Conservation (phyloP, 2,113 vertebrate species). For the Lophius piscatorius region DNA sequence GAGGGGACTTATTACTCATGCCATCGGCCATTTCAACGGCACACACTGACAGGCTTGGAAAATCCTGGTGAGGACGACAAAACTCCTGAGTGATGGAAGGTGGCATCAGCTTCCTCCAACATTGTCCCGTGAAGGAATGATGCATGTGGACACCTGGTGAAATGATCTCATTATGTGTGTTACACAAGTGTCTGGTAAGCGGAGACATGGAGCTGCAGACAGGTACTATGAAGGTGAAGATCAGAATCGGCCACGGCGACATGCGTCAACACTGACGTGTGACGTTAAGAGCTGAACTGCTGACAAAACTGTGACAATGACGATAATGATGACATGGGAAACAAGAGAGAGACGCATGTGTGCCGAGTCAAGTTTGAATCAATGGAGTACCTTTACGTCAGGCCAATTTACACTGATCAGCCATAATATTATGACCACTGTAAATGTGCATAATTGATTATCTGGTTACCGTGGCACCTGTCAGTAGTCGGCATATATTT, state of each 20-base stretch:
- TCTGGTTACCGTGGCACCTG: too few relatives aligned
- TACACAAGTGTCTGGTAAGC: not conserved
- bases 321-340: too few relatives aligned
- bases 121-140: constrained; percentile 24
- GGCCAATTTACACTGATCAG: too few relatives aligned
- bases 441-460: too few relatives aligned
- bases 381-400: too few relatives aligned
- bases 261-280: not conserved
- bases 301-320: too few relatives aligned
- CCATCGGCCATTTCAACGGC: constrained; percentile 5
- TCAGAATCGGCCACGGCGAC: not conserved
- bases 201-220: constrained; percentile 10
- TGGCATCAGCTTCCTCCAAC: constrained; percentile 14
- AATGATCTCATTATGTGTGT: constrained; percentile 46
- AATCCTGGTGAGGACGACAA: constrained; percentile 37
- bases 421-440: too few relatives aligned
- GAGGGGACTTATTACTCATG: constrained; percentile 12
- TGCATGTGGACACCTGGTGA: constrained; percentile 23
- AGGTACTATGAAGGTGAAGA: constrained; percentile 10
- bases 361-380: too few relatives aligned
- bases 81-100: constrained; percentile 42
- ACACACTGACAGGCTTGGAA: constrained; percentile 12
- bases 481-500: too few relatives aligned
- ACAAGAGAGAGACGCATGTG: too few relatives aligned
- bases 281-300: too few relatives aligned